These are phyloP conservation scores for Corapipo altera DNA, from an alignment of 2,113 vertebrate species.

Conservation along the genomic window DNA sequence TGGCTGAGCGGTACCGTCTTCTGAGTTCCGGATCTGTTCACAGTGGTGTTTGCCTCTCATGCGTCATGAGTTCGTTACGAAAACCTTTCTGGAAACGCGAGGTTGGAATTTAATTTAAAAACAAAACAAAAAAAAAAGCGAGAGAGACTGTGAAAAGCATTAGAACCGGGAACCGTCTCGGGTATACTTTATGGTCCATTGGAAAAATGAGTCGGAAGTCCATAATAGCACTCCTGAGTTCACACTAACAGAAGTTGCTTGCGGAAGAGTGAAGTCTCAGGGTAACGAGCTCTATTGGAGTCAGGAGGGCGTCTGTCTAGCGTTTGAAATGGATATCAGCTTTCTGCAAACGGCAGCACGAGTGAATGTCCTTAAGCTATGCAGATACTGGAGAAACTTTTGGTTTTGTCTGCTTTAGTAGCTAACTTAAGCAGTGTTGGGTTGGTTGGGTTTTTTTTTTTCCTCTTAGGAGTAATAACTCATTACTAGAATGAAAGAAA, in stretches of 20 bases:
- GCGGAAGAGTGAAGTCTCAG: not conserved
- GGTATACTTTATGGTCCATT: not conserved
- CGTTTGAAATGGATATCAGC: too few relatives aligned
- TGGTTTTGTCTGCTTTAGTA: not conserved
- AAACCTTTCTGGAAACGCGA: not conserved
- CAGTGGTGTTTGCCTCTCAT: not conserved
- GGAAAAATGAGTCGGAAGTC: not conserved
- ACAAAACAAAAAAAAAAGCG: too few relatives aligned
- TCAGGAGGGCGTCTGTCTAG: rapidly evolving
- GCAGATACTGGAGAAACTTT: not conserved
- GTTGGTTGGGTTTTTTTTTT: too few relatives aligned
- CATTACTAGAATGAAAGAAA: not conserved
- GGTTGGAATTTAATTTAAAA: not conserved
- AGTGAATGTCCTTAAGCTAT: not conserved
- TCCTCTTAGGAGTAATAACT: not conserved
- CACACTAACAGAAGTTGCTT: rapidly evolving
- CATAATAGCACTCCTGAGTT: rapidly evolving
- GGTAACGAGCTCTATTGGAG: rapidly evolving
- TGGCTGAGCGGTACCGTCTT: not conserved
- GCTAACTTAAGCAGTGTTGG: not conserved
- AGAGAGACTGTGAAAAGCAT: not conserved
- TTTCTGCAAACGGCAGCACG: not conserved
- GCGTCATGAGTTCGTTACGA: not conserved
- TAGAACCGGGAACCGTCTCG: rapidly evolving
- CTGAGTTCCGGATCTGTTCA: not conserved